A percentile compares a stretch with the other conserved stretches of the same genome.
These are phyloP conservation scores for Smutsia gigantea DNA, from an alignment of 2,797 vertebrate species.

Conservation along the genomic window DNA sequence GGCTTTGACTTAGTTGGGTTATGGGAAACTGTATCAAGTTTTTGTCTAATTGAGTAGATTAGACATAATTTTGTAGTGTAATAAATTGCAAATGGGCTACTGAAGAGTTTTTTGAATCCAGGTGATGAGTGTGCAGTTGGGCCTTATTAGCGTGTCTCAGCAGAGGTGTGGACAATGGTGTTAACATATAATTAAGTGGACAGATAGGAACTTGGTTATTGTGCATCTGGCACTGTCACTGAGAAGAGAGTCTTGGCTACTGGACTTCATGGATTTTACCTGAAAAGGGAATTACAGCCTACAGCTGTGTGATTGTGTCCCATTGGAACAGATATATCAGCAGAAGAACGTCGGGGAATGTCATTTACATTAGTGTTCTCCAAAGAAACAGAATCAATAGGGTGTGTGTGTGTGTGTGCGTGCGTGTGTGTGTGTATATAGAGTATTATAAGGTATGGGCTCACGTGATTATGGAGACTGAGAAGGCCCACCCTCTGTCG, in stretches of 20 bases:
- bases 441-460: background rate
- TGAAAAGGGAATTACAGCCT: background rate
- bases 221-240: background rate
- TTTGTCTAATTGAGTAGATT: background rate
- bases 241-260: background rate
- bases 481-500: background rate
- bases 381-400: background rate
- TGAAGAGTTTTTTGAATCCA: conserved; percentile 5
- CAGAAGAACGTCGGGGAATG: background rate
- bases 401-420: background rate
- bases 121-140: background rate
- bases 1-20: background rate
- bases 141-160: background rate
- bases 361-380: background rate
- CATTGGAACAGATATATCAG: background rate
- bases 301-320: background rate
- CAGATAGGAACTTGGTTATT: background rate
- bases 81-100: background rate
- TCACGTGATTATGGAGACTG: background rate
- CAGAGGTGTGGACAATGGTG: background rate
- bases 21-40: background rate
- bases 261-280: conserved; percentile 10
- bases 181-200: accelerated
- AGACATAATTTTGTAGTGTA: background rate
- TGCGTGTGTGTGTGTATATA: background rate